Percentiles rank a stretch among this genome's conserved stretches.
Conservation (phyloP, 2,888 invertebrate genomes). For the Argyresthia albistria region DNA sequence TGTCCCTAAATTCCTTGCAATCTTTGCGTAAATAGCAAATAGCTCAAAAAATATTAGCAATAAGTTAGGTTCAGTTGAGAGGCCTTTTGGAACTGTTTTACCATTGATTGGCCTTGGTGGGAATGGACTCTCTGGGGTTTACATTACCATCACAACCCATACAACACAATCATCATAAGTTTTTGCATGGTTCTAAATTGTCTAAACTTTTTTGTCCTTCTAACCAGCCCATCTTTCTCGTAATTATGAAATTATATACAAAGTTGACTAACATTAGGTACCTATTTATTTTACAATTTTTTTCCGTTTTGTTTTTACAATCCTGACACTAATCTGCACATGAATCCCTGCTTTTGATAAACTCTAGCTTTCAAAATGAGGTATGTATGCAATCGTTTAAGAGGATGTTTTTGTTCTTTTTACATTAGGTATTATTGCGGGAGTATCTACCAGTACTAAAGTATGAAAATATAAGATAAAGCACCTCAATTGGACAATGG, state of each 20-base stretch:
- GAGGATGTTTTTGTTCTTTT: slow-evolving; percentile 40
- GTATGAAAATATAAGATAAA: slow-evolving; percentile 74
- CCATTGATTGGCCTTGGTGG: too few species aligned
- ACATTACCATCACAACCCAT: slow-evolving; percentile 58
- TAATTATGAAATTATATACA: slow-evolving; percentile 68
- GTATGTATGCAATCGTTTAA: slow-evolving; percentile 36
- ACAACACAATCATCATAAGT: slow-evolving; percentile 62
- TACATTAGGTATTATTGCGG: slow-evolving; percentile 58
- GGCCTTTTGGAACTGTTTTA: too few species aligned
- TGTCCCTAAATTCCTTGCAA: too few species aligned
- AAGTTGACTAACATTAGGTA: slow-evolving; percentile 47
- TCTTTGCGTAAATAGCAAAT: too few species aligned
- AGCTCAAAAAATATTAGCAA: too few species aligned
- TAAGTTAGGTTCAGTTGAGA: too few species aligned
- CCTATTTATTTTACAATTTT: slow-evolving; percentile 56
- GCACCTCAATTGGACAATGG: slow-evolving; percentile 74
- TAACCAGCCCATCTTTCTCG: slow-evolving; percentile 39
- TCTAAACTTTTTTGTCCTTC: slow-evolving; percentile 54
- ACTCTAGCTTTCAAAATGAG: slow-evolving; percentile 36
- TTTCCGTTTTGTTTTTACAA: slow-evolving; percentile 28
- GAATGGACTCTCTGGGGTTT: slow-evolving; percentile 28
- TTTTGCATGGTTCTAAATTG: slow-evolving; percentile 54
- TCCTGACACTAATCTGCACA: slow-evolving; percentile 25
- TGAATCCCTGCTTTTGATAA: slow-evolving; percentile 30
- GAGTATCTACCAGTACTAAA: slow-evolving; percentile 73